phyloP scores from a whole-genome alignment of 2,797 vertebrate genomes.

The Sciurus carolinensis region DNA sequence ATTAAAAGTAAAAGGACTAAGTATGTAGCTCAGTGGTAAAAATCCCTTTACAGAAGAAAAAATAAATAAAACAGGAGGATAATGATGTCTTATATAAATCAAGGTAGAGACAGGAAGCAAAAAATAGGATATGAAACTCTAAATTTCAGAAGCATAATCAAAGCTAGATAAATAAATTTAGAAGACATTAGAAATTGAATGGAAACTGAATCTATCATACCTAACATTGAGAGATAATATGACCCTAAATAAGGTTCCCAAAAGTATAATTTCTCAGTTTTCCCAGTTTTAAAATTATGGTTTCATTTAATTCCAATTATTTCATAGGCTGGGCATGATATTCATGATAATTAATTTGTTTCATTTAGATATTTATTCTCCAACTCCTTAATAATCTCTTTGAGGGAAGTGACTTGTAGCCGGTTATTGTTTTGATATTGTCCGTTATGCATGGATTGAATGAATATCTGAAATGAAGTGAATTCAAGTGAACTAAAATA shows the following conservation, averaged over 20 bases:
- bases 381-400: not conserved
- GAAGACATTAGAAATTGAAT: not conserved
- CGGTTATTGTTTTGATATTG: not conserved
- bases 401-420: not conserved
- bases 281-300: not conserved
- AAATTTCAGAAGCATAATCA: not conserved
- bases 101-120: not conserved
- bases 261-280: not conserved
- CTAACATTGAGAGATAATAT: not conserved
- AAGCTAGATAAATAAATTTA: not conserved
- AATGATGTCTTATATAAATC: not conserved
- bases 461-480: constrained; percentile 14
- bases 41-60: not conserved
- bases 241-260: not conserved
- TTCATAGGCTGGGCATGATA: not conserved
- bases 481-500: constrained; percentile 10
- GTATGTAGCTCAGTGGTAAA: not conserved
- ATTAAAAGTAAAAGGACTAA: not conserved
- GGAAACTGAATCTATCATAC: not conserved
- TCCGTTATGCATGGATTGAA: not conserved
- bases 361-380: not conserved
- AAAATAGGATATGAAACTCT: not conserved
- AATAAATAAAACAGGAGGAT: not conserved
- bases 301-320: constrained; percentile 13
- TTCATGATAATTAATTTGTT: not conserved